phyloP scores from a whole-genome alignment of 2,888 invertebrate genomes.

The Plebejus melissa region DNA sequence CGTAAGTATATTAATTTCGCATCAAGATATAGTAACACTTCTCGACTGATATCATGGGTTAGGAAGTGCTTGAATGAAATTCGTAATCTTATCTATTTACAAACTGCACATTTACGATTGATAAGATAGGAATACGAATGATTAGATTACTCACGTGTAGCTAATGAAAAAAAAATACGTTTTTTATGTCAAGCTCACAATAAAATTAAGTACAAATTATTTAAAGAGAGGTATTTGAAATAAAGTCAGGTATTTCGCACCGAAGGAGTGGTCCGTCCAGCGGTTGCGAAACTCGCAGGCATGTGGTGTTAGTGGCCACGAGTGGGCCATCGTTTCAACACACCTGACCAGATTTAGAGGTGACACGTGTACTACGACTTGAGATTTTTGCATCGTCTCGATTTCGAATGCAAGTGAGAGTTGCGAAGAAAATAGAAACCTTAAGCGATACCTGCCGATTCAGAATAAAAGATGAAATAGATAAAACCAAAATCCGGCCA shows the following conservation, averaged over 20 bases:
- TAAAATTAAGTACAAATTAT: constrained; percentile 30
- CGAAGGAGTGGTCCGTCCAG: constrained; percentile 69
- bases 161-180: neutral
- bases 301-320: constrained; percentile 69
- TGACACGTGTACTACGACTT: constrained; percentile 47
- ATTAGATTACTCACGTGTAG: neutral
- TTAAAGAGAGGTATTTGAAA: constrained; percentile 50
- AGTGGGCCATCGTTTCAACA: constrained; percentile 72
- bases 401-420: constrained; percentile 4
- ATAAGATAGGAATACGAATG: neutral
- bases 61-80: neutral
- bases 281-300: constrained; percentile 63
- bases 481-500: neutral
- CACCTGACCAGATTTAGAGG: constrained; percentile 54
- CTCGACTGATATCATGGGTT: no score
- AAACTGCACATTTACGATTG: neutral
- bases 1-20: neutral
- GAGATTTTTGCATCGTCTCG: constrained; percentile 20
- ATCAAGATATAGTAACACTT: neutral
- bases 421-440: neutral
- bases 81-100: neutral
- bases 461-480: neutral
- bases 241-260: constrained; percentile 57
- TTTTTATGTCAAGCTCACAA: neutral
- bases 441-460: neutral